Base-by-base conservation (phyloP, 2,888 invertebrate species). In the Lobophora halterata region DNA sequence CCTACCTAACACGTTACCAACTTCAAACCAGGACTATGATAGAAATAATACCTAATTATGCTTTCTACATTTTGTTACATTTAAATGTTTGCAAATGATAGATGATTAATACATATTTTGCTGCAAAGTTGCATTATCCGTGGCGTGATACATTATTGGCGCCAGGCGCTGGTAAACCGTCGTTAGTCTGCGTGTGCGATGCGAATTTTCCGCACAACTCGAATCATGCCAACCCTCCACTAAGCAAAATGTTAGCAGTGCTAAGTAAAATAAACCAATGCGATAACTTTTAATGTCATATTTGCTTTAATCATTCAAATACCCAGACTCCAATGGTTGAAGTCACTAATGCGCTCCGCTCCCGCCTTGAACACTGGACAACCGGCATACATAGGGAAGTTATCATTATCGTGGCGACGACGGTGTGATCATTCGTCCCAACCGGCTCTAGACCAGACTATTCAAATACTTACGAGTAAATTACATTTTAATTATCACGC, bases 351-450 rank as follows among this genome's bases (percentile, higher is more conserved):
- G n/a, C n/a, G n/a, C n/a, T n/a, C n/a, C n/a, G n/a, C n/a, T n/a
- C n/a, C n/a, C n/a, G n/a, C n/a, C n/a, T n/a, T n/a, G n/a, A n/a
- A n/a, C n/a, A n/a, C n/a, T n/a, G n/a, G n/a, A n/a, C n/a, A n/a
- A n/a, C n/a, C n/a, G n/a, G n/a, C n/a, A n/a, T n/a, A n/a, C n/a
- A n/a, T 76, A 76, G 75, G 79, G 79, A 81, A 82, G 78, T 79
- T 79, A 74, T 82, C 81, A 83, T 85, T 85, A 81, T 63, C 61
- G 53, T 61, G 77, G 79, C 79, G 80, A 81, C 82, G 71, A 81
- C 82, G 71, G 75, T 71, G 72, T 76, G 77, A 71, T 72, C 71
- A 61, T 63, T 59, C 52, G 59, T 58, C 58, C 59, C 55, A 65
- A 68, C 69, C 63, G 65, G 71, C 64, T 65, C 57, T 60, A 52